A percentile compares a stretch with the other conserved stretches of the same genome.
Conservation (phyloP, 2,888 invertebrate species). For the Beris chalybata region DNA sequence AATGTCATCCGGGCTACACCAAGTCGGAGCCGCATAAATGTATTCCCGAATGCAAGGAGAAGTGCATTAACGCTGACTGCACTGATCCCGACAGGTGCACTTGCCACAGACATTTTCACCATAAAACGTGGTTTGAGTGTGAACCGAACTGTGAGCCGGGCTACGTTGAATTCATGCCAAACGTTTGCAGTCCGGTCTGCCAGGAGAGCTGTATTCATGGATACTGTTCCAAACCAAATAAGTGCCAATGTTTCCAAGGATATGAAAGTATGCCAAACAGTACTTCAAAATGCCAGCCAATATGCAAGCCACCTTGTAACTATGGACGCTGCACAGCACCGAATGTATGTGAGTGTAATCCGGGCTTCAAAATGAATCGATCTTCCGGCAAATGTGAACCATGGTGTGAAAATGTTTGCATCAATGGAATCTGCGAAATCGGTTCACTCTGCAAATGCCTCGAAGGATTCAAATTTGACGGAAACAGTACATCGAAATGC, state of each 20-base stretch:
- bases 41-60: conserved; percentile 45
- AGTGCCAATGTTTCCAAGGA: conserved; percentile 73
- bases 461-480: background rate
- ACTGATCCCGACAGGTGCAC: background rate
- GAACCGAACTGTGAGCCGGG: too few relatives aligned
- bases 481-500: background rate
- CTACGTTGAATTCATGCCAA: background rate
- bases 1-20: conserved; percentile 44
- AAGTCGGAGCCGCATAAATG: conserved; percentile 51
- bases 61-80: conserved; percentile 42
- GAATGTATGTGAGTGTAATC: background rate
- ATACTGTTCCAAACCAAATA: conserved; percentile 59
- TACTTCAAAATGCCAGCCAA: background rate
- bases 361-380: background rate
- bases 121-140: too few relatives aligned
- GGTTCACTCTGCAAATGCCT: conserved; percentile 43
- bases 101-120: background rate
- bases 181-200: conserved; percentile 50
- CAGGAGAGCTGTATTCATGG: conserved; percentile 47
- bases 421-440: conserved; percentile 52
- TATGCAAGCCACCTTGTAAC: too few relatives aligned
- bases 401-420: conserved; percentile 46
- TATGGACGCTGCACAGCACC: too few relatives aligned
- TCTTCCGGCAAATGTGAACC: conserved; percentile 44
- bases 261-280: conserved; percentile 49